Conservation (phyloP, 2,113 vertebrate species). For the Hemicordylus capensis region DNA sequence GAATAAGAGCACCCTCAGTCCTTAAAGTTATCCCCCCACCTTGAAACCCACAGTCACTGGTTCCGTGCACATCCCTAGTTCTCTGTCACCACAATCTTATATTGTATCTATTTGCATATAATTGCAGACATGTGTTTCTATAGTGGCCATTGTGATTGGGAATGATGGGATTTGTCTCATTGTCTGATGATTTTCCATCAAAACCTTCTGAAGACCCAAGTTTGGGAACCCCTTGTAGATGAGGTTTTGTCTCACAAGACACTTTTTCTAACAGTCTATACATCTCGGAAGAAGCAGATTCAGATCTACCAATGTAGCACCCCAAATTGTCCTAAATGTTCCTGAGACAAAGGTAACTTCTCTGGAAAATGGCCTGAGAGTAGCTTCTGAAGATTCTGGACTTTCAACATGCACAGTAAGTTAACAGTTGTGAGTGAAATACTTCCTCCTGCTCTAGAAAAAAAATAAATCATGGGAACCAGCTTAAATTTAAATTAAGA, state of each 20-base stretch:
- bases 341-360: conserved; percentile 92
- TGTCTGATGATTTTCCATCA: too few relatives aligned
- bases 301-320: conserved; percentile 78
- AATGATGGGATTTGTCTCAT: too few relatives aligned
- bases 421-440: conserved; percentile 11
- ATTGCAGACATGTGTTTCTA: neutral
- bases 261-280: conserved; percentile 12
- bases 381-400: conserved; percentile 95
- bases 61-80: too few relatives aligned
- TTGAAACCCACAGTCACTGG: too few relatives aligned
- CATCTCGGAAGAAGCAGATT: conserved; percentile 66
- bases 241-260: neutral
- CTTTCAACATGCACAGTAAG: conserved; percentile 93
- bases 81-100: neutral
- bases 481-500: too few relatives aligned
- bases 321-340: conserved; percentile 87
- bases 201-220: too few relatives aligned
- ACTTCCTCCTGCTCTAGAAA: rapidly evolving
- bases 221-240: too few relatives aligned
- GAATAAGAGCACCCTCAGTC: too few relatives aligned
- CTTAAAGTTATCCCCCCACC: too few relatives aligned
- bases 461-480: too few relatives aligned
- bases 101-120: neutral
- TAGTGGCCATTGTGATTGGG: too few relatives aligned
- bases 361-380: conserved; percentile 90